These are phyloP conservation scores for Peucedramus taeniatus DNA, from an alignment of 2,113 vertebrate species.

Conservation along the genomic window DNA sequence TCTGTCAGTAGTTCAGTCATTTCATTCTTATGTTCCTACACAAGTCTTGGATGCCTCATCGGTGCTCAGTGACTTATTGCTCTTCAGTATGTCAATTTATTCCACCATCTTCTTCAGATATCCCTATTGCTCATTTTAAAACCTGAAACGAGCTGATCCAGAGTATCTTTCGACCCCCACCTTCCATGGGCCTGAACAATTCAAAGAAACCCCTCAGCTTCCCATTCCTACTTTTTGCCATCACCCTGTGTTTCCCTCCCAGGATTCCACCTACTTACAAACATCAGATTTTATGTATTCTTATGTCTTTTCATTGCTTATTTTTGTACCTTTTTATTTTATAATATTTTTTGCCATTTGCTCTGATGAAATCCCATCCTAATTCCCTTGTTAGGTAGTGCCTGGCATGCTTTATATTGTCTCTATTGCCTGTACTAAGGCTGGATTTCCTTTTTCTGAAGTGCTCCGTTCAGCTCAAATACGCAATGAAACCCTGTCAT, in stretches of 20 bases:
- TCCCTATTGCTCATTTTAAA: neutral
- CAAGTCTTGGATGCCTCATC: neutral
- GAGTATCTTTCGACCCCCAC: neutral
- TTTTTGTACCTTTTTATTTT: conserved; percentile 11
- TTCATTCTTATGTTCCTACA: conserved; percentile 7
- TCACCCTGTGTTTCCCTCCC: neutral
- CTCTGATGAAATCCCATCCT: conserved; percentile 11
- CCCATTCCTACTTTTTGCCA: neutral
- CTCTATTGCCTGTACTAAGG: neutral
- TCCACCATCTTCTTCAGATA: neutral
- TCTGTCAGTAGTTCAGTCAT: neutral
- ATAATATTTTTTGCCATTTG: neutral
- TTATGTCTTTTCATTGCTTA: neutral
- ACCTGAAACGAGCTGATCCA: neutral
- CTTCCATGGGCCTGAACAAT: neutral
- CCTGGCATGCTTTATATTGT: neutral
- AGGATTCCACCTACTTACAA: neutral
- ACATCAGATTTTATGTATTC: neutral
- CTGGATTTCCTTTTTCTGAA: conserved; percentile 45
- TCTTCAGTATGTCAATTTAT: neutral
- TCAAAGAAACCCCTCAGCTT: neutral
- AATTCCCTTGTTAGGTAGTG: conserved; percentile 44
- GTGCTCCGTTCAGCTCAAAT: neutral
- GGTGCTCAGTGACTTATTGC: neutral
- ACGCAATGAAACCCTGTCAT: neutral